Evolutionary conservation across 1,140 invertebrate genomes (phyloP).

Genomic region (Aphelenchoides avenae): DNA sequence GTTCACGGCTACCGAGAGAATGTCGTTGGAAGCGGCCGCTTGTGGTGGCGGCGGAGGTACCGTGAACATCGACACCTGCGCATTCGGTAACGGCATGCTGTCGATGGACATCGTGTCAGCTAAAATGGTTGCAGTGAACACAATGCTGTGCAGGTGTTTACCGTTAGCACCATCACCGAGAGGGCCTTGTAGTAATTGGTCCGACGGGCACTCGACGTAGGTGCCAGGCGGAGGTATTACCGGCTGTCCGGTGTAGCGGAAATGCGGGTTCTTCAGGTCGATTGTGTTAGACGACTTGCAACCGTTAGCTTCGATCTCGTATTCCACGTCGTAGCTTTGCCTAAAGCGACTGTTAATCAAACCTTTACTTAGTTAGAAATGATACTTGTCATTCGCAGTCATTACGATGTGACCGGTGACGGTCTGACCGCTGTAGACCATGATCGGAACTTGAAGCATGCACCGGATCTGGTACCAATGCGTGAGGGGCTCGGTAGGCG

Average conservation of each 20-base stretch:
- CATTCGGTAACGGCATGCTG: slow-evolving; percentile 3
- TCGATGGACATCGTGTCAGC: not conserved
- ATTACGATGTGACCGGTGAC: slow-evolving; percentile 80
- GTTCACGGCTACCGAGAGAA: too few relatives aligned
- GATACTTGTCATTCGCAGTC: slow-evolving; percentile 76
- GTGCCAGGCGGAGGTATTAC: slow-evolving; percentile 67
- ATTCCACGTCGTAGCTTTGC: slow-evolving; percentile 28
- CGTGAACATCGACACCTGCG: too few relatives aligned
- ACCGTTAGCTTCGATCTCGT: slow-evolving; percentile 20
- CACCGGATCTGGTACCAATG: slow-evolving; percentile 99
- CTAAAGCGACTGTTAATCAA: slow-evolving; percentile 24
- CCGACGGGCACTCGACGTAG: slow-evolving; percentile 24
- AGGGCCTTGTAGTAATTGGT: slow-evolving; percentile 26
- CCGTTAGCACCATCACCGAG: not conserved
- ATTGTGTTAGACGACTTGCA: slow-evolving; percentile 72
- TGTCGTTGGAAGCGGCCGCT: too few relatives aligned
- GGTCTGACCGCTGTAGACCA: slow-evolving; percentile 87
- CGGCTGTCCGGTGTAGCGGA: slow-evolving; percentile 69
- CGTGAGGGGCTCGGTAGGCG: slow-evolving; percentile 94
- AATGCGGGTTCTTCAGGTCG: slow-evolving; percentile 98
- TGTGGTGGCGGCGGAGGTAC: too few relatives aligned
- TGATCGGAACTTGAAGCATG: slow-evolving; percentile 83
- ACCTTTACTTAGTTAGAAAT: slow-evolving; percentile 11
- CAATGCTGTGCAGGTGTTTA: not conserved
- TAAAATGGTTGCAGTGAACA: not conserved